Evolutionary conservation across 2,797 vertebrate genomes (phyloP).

Genomic region (Pachyuromys duprasi): DNA sequence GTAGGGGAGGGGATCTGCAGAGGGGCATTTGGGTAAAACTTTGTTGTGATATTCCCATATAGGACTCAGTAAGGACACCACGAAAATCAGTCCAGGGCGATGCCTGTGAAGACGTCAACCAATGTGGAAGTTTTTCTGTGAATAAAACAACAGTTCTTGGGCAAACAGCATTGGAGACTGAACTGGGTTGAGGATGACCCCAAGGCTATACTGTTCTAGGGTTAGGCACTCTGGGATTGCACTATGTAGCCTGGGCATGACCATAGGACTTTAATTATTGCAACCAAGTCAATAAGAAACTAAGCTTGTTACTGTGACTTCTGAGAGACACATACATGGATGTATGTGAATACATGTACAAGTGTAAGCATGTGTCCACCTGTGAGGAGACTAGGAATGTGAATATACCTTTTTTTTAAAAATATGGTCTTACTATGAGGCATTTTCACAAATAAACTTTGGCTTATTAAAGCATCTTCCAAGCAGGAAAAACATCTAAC

Average conservation of each 20-base stretch:
- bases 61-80: background rate
- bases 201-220: background rate
- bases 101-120: background rate
- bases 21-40: background rate
- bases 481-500: background rate
- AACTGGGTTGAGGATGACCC: background rate
- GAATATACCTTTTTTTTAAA: background rate
- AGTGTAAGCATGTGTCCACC: background rate
- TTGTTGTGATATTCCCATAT: background rate
- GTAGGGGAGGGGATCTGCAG: background rate
- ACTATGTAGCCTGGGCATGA: background rate
- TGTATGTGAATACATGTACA: background rate
- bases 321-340: background rate
- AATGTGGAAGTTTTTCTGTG: background rate
- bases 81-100: background rate
- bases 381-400: background rate
- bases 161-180: background rate
- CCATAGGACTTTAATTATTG: background rate
- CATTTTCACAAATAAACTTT: background rate
- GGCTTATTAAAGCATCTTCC: background rate
- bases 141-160: background rate
- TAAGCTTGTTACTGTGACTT: background rate
- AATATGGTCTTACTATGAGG: background rate
- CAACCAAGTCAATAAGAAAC: background rate
- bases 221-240: background rate